These are phyloP conservation scores for Ichneumoninae sp. DNA, from an alignment of 2,888 invertebrate genomes.

Conservation along the genomic window DNA sequence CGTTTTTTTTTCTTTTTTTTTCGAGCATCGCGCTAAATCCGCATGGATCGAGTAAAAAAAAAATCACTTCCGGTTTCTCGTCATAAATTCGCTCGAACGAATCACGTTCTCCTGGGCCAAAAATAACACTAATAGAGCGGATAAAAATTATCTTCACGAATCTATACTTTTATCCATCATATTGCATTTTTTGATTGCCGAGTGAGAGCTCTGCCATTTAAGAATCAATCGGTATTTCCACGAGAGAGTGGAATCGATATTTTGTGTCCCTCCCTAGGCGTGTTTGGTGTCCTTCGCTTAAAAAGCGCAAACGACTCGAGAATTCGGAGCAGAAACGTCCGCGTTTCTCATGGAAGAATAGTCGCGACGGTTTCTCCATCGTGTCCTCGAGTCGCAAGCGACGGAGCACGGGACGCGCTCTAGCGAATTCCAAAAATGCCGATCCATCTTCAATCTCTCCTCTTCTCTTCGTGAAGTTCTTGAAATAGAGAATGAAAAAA, in stretches of 20 bases:
- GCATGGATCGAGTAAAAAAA: neutral
- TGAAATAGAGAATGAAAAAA: neutral
- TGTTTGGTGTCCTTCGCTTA: constrained; percentile 40
- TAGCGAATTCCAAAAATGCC: constrained; percentile 46
- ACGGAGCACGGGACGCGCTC: constrained; percentile 26
- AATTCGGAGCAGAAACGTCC: constrained; percentile 34
- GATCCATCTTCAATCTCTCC: constrained; percentile 21
- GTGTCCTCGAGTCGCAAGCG: constrained; percentile 65
- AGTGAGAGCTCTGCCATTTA: neutral
- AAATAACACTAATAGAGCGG: constrained; percentile 24
- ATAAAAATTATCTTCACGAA: constrained; percentile 14
- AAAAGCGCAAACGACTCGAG: constrained; percentile 69
- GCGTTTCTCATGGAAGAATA: neutral
- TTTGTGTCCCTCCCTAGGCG: neutral
- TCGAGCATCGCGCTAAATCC: neutral
- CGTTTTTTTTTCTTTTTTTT: neutral
- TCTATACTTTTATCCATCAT: constrained; percentile 6
- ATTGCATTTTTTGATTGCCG: neutral
- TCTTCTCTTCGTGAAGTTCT: constrained; percentile 11
- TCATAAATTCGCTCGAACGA: neutral
- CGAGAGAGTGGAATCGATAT: constrained; percentile 18
- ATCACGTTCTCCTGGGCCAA: neutral
- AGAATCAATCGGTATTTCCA: constrained; percentile 16
- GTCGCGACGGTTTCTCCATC: constrained; percentile 31
- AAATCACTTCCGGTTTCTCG: constrained; percentile 6